Evolutionary conservation across 2,888 invertebrate species (phyloP).

Genomic region (Archips crataeganus): DNA sequence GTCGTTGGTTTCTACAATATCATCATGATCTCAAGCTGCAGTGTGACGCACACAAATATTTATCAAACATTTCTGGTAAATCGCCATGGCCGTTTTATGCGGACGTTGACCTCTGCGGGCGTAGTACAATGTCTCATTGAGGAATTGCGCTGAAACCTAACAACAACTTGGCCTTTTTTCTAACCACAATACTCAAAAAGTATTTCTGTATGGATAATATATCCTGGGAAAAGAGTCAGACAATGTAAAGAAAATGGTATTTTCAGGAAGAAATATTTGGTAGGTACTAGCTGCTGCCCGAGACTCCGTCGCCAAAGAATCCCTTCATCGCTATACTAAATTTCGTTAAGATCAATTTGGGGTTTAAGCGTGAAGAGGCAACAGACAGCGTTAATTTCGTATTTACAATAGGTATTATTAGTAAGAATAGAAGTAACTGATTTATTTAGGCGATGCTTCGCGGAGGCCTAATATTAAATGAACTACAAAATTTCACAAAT

Average conservation of each 20-base stretch:
- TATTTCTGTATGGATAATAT: neutral
- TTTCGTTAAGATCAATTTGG: no score
- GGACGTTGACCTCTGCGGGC: constrained; percentile 64
- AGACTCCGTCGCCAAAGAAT: no score
- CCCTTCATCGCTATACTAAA: no score
- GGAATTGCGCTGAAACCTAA: constrained; percentile 21
- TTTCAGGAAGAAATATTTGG: no score
- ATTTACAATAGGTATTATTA: no score
- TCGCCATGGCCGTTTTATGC: constrained; percentile 54
- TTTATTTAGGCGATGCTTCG: no score
- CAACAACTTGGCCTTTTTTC: constrained; percentile 10
- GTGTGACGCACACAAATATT: constrained; percentile 62
- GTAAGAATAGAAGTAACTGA: no score
- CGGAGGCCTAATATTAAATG: no score
- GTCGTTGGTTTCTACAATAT: constrained; percentile 53
- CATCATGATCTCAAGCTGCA: constrained; percentile 23
- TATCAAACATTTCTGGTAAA: constrained; percentile 67
- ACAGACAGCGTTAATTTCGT: no score
- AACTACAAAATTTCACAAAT: no score
- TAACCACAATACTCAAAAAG: neutral
- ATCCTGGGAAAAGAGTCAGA: neutral
- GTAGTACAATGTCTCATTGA: constrained; percentile 34
- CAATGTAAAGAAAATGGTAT: neutral
- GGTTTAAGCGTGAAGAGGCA: no score
- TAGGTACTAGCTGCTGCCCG: no score